These are phyloP conservation scores for Gobius niger DNA, from an alignment of 2,113 vertebrate genomes.

Conservation along the genomic window DNA sequence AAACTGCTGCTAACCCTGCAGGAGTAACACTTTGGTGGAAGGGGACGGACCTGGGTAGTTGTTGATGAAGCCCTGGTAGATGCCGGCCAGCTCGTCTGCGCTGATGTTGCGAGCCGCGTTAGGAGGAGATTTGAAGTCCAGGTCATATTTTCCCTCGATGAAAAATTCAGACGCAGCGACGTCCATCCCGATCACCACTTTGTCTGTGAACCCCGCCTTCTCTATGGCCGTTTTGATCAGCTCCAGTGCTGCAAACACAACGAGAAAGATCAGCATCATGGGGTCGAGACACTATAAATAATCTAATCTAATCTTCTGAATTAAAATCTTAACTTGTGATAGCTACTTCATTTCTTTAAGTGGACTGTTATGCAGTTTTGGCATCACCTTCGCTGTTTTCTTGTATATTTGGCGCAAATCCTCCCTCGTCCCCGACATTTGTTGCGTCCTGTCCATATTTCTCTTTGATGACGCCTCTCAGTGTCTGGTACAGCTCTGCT, in stretches of 20 bases:
- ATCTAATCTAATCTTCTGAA: no score
- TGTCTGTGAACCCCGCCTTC: slow-evolving; percentile 89
- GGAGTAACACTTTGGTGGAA: no score
- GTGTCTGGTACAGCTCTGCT: slow-evolving; percentile 91
- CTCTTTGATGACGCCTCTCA: slow-evolving; percentile 89
- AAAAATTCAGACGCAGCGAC: slow-evolving; percentile 92
- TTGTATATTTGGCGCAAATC: slow-evolving; percentile 91
- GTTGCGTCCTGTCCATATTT: slow-evolving; percentile 93
- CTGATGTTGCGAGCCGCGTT: slow-evolving; percentile 88
- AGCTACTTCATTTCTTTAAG: no score
- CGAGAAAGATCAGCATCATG: slow-evolving; percentile 2
- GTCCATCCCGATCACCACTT: slow-evolving; percentile 94
- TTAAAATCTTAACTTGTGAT: no score
- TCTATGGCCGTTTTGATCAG: slow-evolving; percentile 91
- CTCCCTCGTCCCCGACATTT: slow-evolving; percentile 91
- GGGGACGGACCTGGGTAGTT: slow-evolving; percentile 85
- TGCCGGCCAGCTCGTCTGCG: slow-evolving; percentile 83
- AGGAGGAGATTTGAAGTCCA: slow-evolving; percentile 92
- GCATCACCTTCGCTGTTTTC: slow-evolving; percentile 91
- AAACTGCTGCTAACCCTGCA: no score
- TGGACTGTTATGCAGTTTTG: no score
- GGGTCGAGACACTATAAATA: background rate
- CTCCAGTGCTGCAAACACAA: slow-evolving; percentile 80
- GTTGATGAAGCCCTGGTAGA: slow-evolving; percentile 92
- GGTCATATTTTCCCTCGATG: slow-evolving; percentile 88